These are phyloP conservation scores for Lineus longissimus DNA, from an alignment of 1,140 invertebrate genomes.

Conservation along the genomic window DNA sequence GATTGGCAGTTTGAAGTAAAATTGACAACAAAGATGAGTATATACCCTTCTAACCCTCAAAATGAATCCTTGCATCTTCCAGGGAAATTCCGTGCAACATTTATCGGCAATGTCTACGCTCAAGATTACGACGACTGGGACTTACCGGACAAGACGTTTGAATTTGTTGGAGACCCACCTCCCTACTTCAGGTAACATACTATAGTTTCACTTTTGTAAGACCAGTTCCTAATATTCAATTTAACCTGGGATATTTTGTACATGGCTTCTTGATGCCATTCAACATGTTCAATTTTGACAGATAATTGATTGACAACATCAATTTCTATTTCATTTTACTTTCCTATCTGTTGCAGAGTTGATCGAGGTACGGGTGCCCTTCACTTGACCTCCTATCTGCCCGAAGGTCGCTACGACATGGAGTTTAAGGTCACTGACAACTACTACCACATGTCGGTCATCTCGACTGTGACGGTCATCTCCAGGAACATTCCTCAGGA, in stretches of 20 bases:
- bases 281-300: too few species aligned
- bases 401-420: not conserved
- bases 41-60: too few species aligned
- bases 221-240: too few species aligned
- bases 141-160: conserved; percentile 89
- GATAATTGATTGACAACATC: not conserved
- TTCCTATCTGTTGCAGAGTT: not conserved
- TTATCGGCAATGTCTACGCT: conserved; percentile 92
- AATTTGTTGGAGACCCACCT: not conserved
- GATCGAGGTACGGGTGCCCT: conserved; percentile 2
- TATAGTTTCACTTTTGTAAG: too few species aligned
- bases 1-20: too few species aligned
- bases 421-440: not conserved
- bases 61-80: conserved; percentile 24
- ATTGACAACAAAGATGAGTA: too few species aligned
- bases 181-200: conserved; percentile 12
- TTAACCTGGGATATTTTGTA: too few species aligned
- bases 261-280: too few species aligned
- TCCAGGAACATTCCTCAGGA: conserved; percentile 92
- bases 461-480: conserved; percentile 80
- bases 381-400: not conserved
- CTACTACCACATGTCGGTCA: not conserved
- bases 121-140: conserved; percentile 98
- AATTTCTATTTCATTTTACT: not conserved
- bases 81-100: conserved; percentile 85